Evolutionary conservation across 1,140 invertebrate species (phyloP).

Genomic region (Gonatopus flavifemur): DNA sequence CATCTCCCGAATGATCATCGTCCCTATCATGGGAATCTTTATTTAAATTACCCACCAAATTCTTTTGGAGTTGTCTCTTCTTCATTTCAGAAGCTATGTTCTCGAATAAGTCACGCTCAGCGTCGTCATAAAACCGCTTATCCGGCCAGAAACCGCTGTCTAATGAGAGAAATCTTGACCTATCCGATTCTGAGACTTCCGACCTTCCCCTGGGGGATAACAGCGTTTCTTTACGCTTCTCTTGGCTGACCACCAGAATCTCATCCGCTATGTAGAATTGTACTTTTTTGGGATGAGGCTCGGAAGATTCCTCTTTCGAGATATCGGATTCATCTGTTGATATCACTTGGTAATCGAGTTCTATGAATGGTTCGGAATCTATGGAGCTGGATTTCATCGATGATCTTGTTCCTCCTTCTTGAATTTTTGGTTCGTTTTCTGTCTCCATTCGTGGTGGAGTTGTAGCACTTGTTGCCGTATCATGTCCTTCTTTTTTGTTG

Average conservation of each 20-base stretch:
- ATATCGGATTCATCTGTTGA: conserved; percentile 1
- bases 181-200: conserved; percentile 13
- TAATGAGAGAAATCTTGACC: conserved; percentile 32
- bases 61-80: conserved; percentile 35
- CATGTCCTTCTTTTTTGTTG: no score
- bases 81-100: conserved; percentile 47
- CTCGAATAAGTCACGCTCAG: conserved; percentile 62
- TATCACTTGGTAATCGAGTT: not conserved
- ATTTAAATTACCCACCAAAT: no score
- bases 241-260: conserved; percentile 36
- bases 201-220: conserved; percentile 11
- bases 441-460: no score
- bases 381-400: no score
- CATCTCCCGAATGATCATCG: conserved; percentile 62
- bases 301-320: no score
- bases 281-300: conserved; percentile 33
- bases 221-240: conserved; percentile 26
- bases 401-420: no score
- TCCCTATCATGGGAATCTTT: conserved; percentile 65
- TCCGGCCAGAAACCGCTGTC: conserved; percentile 65
- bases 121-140: conserved; percentile 65
- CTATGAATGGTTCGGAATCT: conserved; percentile 5
- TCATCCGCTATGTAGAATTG: conserved; percentile 49
- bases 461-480: no score
- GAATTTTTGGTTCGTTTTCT: no score